phyloP scores from a whole-genome alignment of 2,888 invertebrate species.

The Bursaphelenchus okinawaensis region DNA sequence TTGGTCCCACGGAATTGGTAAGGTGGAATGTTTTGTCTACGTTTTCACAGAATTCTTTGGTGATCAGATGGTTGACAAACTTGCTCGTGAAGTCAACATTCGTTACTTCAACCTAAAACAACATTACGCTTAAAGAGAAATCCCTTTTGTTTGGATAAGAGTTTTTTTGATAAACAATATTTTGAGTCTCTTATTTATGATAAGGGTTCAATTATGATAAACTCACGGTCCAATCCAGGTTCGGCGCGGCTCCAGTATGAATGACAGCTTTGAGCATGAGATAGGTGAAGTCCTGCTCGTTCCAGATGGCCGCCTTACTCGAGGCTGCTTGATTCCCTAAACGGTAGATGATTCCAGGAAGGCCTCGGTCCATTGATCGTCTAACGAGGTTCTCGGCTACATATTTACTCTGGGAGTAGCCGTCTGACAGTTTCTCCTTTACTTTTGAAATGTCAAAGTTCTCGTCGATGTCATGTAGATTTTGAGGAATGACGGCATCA shows the following conservation, averaged over 20 bases:
- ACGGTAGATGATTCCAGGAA: slow-evolving; percentile 60
- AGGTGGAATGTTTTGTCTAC: slow-evolving; percentile 59
- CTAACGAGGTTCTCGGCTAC: slow-evolving; percentile 60
- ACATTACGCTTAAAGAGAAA: too few species aligned
- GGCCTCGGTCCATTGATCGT: slow-evolving; percentile 57
- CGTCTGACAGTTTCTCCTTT: slow-evolving; percentile 54
- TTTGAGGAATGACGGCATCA: slow-evolving; percentile 59
- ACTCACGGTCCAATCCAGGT: slow-evolving; percentile 36
- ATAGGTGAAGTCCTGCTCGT: slow-evolving; percentile 60
- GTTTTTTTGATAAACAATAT: too few species aligned
- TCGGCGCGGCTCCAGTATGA: slow-evolving; percentile 53
- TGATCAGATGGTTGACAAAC: slow-evolving; percentile 55
- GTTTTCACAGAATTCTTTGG: slow-evolving; percentile 51
- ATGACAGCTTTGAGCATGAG: slow-evolving; percentile 58
- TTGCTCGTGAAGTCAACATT: slow-evolving; percentile 60
- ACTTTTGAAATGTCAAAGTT: slow-evolving; percentile 48
- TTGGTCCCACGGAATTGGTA: slow-evolving; percentile 53
- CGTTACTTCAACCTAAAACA: slow-evolving; percentile 58
- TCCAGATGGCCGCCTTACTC: slow-evolving; percentile 56
- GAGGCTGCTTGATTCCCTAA: slow-evolving; percentile 53
- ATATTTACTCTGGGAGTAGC: slow-evolving; percentile 61
- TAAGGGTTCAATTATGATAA: neutral
- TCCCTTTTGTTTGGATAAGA: too few species aligned
- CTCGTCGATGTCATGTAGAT: slow-evolving; percentile 55
- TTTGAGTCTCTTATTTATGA: neutral